Evolutionary conservation across 2,888 invertebrate genomes (phyloP).

Genomic region (Glaucopsyche alexis): DNA sequence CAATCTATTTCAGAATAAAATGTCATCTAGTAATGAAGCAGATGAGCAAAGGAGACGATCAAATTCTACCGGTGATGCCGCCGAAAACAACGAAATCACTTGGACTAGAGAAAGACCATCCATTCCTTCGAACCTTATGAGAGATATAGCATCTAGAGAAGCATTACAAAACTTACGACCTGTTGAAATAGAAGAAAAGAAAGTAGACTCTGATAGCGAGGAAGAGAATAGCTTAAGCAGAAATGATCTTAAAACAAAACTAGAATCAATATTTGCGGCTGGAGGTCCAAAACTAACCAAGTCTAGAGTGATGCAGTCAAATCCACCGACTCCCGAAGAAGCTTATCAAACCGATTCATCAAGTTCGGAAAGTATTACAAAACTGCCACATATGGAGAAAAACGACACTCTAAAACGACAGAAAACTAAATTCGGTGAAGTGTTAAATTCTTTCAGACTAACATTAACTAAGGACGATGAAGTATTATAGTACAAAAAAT

Average conservation of each 20-base stretch:
- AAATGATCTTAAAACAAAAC: slow-evolving; percentile 65
- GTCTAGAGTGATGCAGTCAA: slow-evolving; percentile 61
- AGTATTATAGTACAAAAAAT: slow-evolving; percentile 45
- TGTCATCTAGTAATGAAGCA: slow-evolving; percentile 49
- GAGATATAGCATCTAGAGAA: slow-evolving; percentile 57
- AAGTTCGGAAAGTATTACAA: slow-evolving; percentile 61
- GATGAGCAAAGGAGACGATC: slow-evolving; percentile 60
- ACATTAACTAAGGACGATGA: slow-evolving; percentile 64
- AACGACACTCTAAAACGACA: slow-evolving; percentile 72
- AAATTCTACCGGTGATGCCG: slow-evolving; percentile 61
- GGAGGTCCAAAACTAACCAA: slow-evolving; percentile 61
- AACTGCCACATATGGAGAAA: slow-evolving; percentile 63
- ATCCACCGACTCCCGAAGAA: slow-evolving; percentile 65
- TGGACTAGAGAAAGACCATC: slow-evolving; percentile 49
- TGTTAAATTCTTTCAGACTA: slow-evolving; percentile 67
- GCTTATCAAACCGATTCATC: slow-evolving; percentile 57
- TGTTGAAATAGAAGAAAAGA: slow-evolving; percentile 47
- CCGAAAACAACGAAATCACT: slow-evolving; percentile 50
- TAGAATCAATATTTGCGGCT: slow-evolving; percentile 64
- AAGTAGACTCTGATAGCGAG: slow-evolving; percentile 44
- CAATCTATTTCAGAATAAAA: slow-evolving; percentile 63
- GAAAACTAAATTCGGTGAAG: slow-evolving; percentile 65
- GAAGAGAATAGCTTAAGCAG: slow-evolving; percentile 58
- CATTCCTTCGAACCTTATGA: slow-evolving; percentile 61
- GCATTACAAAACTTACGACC: slow-evolving; percentile 52